Percentiles rank a stretch among this genome's conserved stretches.
These are phyloP conservation scores for Leucophenga varia DNA, from an alignment of 1,140 invertebrate genomes.

Conservation along the genomic window DNA sequence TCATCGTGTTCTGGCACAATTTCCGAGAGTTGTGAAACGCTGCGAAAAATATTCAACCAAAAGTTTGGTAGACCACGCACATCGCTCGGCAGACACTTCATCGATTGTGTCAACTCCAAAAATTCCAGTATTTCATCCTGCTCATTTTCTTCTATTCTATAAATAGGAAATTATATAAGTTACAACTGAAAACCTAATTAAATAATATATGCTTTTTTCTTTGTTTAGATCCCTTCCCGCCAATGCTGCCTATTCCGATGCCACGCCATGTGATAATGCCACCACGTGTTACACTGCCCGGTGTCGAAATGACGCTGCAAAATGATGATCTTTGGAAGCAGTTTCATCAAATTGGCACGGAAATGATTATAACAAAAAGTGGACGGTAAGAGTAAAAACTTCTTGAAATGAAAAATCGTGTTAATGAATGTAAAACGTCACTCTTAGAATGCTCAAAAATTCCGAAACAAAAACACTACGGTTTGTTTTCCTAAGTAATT, in stretches of 20 bases:
- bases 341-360: constrained; percentile 92
- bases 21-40: constrained; percentile 81
- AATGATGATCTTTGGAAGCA: constrained; percentile 93
- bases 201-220: no score
- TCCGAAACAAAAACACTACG: no score
- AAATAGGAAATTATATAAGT: no score
- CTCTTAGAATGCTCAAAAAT: background rate
- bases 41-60: constrained; percentile 94
- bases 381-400: constrained; percentile 87
- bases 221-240: constrained; percentile 52
- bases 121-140: constrained; percentile 59
- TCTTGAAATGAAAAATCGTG: no score
- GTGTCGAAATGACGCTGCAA: constrained; percentile 67
- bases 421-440: background rate
- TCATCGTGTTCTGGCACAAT: constrained; percentile 92
- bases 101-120: background rate
- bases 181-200: no score
- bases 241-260: constrained; percentile 43
- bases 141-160: no score
- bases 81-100: constrained; percentile 56
- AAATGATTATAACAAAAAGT: constrained; percentile 99
- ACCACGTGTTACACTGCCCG: constrained; percentile 42
- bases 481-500: no score
- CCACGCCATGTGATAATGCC: constrained; percentile 48
- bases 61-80: constrained; percentile 91